Conservation (phyloP, 2,113 vertebrate genomes). For the Prinia subflava region DNA sequence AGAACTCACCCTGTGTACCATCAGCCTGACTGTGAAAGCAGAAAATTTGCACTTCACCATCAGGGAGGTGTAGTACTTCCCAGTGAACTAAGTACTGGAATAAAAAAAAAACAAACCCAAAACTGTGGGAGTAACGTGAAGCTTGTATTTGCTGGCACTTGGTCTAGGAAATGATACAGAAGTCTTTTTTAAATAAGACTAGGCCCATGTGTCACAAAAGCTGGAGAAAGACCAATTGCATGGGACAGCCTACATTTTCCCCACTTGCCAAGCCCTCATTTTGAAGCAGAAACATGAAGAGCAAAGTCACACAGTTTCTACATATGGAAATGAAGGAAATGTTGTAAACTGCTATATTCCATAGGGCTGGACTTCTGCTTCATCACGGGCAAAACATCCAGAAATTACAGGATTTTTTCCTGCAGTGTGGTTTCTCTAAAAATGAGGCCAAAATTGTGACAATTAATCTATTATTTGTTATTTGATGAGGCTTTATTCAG, state of each 20-base stretch:
- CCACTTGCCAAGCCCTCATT: background rate
- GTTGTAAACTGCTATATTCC: background rate
- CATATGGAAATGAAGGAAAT: background rate
- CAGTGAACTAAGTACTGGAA: background rate
- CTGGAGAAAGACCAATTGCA: background rate
- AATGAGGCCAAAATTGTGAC: background rate
- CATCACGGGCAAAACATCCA: background rate
- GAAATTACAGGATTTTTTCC: background rate
- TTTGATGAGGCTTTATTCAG: background rate
- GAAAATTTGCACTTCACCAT: background rate
- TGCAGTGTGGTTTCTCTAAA: background rate
- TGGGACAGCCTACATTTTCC: background rate
- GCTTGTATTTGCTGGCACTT: background rate
- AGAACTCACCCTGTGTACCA: background rate
- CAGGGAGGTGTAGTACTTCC: background rate
- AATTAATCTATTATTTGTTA: background rate
- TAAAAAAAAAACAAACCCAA: background rate
- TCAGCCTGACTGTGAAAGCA: background rate
- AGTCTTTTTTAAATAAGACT: background rate
- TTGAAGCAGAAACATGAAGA: background rate
- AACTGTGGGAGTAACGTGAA: background rate
- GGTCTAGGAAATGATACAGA: background rate
- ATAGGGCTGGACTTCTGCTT: background rate
- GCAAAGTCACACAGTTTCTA: background rate
- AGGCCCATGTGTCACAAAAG: background rate